A percentile compares a stretch with the other conserved stretches of the same genome.
Evolutionary conservation across 2,113 vertebrate species (phyloP).

Genomic region (Holacanthus passer): DNA sequence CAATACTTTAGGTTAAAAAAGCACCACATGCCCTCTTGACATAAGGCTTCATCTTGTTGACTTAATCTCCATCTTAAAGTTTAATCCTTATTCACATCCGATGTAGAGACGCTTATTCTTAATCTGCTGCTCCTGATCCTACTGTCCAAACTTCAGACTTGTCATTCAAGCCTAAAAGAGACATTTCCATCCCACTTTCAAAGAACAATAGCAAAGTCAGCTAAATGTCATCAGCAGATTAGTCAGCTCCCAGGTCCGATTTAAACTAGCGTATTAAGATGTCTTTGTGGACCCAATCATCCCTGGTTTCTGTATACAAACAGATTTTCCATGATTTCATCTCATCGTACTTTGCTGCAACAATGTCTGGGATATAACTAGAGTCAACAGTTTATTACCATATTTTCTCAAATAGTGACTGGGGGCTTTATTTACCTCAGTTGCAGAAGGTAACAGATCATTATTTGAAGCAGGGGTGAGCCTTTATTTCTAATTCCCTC

Average conservation of each 20-base stretch:
- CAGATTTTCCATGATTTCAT: slow-evolving; percentile 32
- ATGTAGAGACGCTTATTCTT: neutral
- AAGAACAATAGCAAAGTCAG: neutral
- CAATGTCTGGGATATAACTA: neutral
- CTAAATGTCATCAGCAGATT: neutral
- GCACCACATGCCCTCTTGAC: neutral
- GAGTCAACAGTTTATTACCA: slow-evolving; percentile 11
- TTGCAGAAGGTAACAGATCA: too few relatives aligned
- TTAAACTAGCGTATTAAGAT: slow-evolving; percentile 1
- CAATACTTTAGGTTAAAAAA: neutral
- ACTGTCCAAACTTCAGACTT: neutral
- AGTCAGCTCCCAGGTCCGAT: neutral
- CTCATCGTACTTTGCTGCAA: neutral
- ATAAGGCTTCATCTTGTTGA: slow-evolving; percentile 10
- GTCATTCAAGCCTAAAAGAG: neutral
- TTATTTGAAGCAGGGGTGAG: too few relatives aligned
- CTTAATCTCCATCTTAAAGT: slow-evolving; percentile 17
- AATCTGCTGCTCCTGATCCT: neutral
- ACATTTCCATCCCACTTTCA: neutral
- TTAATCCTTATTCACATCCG: neutral
- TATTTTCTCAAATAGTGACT: too few relatives aligned
- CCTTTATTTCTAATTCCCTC: too few relatives aligned
- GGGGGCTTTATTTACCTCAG: too few relatives aligned
- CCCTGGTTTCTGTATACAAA: neutral
- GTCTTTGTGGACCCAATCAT: slow-evolving; percentile 5